Percentiles rank a stretch among this genome's conserved stretches.
Evolutionary conservation across 2,113 vertebrate genomes (phyloP).

Genomic region (Merops nubicus): DNA sequence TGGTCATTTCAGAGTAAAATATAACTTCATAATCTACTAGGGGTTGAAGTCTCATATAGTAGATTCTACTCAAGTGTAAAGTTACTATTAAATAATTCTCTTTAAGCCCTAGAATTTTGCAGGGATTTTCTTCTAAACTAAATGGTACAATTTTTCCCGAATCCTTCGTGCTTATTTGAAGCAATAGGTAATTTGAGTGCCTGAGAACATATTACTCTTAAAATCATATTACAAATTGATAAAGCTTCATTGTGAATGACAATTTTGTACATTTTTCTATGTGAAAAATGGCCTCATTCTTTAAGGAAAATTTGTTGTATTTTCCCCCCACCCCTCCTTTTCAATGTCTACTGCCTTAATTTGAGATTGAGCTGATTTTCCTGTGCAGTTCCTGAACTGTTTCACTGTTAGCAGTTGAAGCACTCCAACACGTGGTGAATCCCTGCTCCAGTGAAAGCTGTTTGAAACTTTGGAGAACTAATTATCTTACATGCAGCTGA

Average conservation of each 20-base stretch:
- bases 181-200: background rate
- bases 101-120: background rate
- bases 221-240: background rate
- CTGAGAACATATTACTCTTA: background rate
- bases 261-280: background rate
- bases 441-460: background rate
- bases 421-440: background rate
- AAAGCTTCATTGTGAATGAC: background rate
- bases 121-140: conserved; percentile 22
- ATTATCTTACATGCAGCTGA: background rate
- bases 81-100: background rate
- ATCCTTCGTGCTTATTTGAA: conserved; percentile 23
- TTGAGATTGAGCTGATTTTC: conserved; percentile 26
- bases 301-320: background rate
- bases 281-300: background rate
- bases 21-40: background rate
- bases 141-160: background rate
- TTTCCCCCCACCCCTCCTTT: background rate
- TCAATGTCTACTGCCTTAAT: background rate
- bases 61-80: background rate
- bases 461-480: background rate
- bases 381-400: background rate
- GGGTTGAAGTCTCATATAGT: background rate
- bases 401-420: background rate
- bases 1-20: background rate